Evolutionary conservation across 2,797 vertebrate species (phyloP), one percentile per base, ranked within the genome.

Genomic region (Cynodonichthys magdalenae): DNA sequence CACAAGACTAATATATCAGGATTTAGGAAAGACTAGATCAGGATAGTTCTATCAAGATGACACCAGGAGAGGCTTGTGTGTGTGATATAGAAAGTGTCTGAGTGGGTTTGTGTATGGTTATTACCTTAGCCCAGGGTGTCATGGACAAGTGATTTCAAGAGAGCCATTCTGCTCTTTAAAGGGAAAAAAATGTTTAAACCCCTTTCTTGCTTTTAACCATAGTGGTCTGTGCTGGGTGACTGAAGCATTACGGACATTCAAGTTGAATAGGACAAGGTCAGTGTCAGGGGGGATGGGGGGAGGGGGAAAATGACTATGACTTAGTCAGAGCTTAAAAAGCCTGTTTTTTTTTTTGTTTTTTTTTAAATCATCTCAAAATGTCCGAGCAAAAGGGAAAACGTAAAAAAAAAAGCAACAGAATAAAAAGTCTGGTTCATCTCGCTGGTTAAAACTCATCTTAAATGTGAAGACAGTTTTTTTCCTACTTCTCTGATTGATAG

Each of bases 11-110:
- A 91, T 91, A 72, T 58, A 71, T 89, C 83, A 87, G 66, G 79
- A 86, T 84, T 88, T 80, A 78, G 78, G 65, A 66, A 79, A 71
- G 72, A 75, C 77, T 87, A 80, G 84, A 89, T 88, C 83, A 86
- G 72, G 80, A 89, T 63, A 79, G 71, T 84, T 73, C 67, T 80
- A 77, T 78, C 75, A 78, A 72, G 73, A 83, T 71, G 74, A 71
- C 69, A 75, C 59, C 28, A 31, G 51, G n/a, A 73, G 69, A 50
- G 66, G 51, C 12, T 12, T 39, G 36, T 42, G 29, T 15, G 57
- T 58, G 19, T 24, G 24, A 24, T 24, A 24, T 6, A 28, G 19
- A 31, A 36, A 34, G 53, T 39, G 60, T 56, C 57, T 31, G 53
- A 56, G 53, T 29, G 56, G 15, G 69, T 20, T 34, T 29, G 49